Base-by-base conservation (phyloP, 2,797 vertebrate species). In the Sebastes jordani region DNA sequence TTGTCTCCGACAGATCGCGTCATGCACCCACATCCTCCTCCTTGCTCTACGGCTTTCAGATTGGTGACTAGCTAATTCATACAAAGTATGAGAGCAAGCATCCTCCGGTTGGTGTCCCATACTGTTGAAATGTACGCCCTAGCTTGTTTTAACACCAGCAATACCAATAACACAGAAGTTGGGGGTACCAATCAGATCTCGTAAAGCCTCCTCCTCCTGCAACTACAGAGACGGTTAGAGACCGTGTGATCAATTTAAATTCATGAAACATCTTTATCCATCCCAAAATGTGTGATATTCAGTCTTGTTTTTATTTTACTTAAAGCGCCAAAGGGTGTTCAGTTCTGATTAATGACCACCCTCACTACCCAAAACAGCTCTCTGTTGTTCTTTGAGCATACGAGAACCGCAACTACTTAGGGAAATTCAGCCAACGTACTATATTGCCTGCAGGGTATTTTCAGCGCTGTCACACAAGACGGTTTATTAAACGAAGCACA, bases 401-500 rank as follows among this genome's bases (percentile, higher is more conserved):
- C 1, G 13, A 84, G 52, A 74, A 74, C 65, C 65, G 74, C 69
- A 80, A 60, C 71, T 75, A 73, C 74, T 81, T 79, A 42, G 71
- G 81, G 72, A 80, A 85, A 88, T 87, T 72, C 29, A 75, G 76
- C 73, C 55, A 88, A 59, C 14, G 60, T 74, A 74, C 58, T 36
- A 16, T 56, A 30, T 32, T 84, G 81, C 81, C 91, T 81, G 63
- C 46, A 63, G 80, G 83, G 56, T 73, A 76, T 83, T 86, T 85
- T 82, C 68, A 65, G 34, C 9, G 3, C 62, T 60, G 73, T 70
- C 70, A 79, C 72, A 74, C 59, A 72, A 46, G 73, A 56, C 76
- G 74, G 63, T 83, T 86, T 85, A 81, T 86, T 86, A 83, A 87
- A 86, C 29, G 63, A 85, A 82, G 84, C 56, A 55, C 16, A 27